Evolutionary conservation across 2,888 invertebrate genomes (phyloP).

Genomic region (Cryptosula pallasiana): DNA sequence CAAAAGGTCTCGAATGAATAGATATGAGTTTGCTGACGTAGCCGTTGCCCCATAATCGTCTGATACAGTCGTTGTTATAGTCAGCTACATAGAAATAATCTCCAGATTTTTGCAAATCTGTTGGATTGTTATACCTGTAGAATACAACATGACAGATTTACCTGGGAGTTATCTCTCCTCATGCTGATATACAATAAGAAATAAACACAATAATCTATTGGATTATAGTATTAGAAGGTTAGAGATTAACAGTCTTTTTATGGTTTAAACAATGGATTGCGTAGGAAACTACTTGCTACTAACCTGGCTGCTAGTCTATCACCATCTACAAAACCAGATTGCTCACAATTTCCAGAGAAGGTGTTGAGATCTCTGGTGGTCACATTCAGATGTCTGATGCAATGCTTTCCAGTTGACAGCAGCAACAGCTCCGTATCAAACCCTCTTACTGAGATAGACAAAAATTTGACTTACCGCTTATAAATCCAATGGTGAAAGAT

Average conservation of each 20-base stretch:
- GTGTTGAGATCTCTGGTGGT: background rate
- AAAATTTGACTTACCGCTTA: no score
- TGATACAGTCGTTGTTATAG: background rate
- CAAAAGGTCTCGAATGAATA: constrained; percentile 11
- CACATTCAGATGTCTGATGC: background rate
- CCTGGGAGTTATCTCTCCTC: no score
- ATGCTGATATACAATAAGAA: no score
- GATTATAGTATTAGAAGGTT: no score
- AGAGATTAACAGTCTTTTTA: no score
- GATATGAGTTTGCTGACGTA: background rate
- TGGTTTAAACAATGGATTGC: no score
- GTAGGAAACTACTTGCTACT: no score
- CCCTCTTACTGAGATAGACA: constrained; percentile 6
- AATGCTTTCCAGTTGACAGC: background rate
- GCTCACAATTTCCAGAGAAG: background rate
- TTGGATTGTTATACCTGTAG: constrained; percentile 8
- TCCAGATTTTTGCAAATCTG: background rate
- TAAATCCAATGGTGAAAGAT: no score
- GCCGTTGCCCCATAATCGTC: background rate
- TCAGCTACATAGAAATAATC: constrained; percentile 8
- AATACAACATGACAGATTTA: no score
- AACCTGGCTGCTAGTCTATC: background rate
- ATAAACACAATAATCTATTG: no score
- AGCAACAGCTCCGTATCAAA: background rate
- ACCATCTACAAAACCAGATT: constrained; percentile 7